A percentile compares a stretch with the other conserved stretches of the same genome.
Evolutionary conservation across 2,113 vertebrate genomes (phyloP).

Genomic region (Protomyctophum bolini): DNA sequence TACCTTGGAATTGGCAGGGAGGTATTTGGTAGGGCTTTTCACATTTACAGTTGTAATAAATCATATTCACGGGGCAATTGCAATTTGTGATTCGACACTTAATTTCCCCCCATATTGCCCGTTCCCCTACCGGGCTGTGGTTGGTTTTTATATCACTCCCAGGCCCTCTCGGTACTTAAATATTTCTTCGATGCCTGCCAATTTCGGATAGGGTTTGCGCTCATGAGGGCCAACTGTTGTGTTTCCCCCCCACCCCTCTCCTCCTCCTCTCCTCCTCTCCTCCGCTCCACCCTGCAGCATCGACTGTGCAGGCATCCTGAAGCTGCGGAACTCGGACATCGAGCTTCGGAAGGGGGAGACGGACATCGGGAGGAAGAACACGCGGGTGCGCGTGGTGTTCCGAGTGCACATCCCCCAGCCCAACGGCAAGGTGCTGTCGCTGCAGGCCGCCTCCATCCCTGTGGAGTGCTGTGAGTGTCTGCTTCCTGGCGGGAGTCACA

Average conservation of each 20-base stretch:
- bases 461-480: constrained; percentile 96
- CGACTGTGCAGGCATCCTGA: constrained; percentile 97
- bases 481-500: not conserved
- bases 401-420: constrained; percentile 96
- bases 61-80: constrained; percentile 51
- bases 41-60: constrained; percentile 50
- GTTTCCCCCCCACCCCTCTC: not conserved
- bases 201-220: constrained; percentile 4
- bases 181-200: constrained; percentile 31
- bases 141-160: constrained; percentile 52
- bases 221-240: constrained; percentile 29
- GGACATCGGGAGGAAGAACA: constrained; percentile 98
- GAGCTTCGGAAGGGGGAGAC: constrained; percentile 98
- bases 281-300: constrained; percentile 80
- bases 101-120: constrained; percentile 27
- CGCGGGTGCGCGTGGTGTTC: constrained; percentile 95
- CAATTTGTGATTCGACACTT: constrained; percentile 47
- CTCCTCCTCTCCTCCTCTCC: not conserved
- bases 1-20: constrained; percentile 43
- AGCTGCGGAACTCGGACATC: constrained; percentile 98
- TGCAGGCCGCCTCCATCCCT: constrained; percentile 94
- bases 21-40: constrained; percentile 38
- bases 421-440: constrained; percentile 93
- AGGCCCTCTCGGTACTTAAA: constrained; percentile 42
- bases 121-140: constrained; percentile 46